Conservation (phyloP, 2,797 vertebrate species). For the Furcifer pardalis region DNA sequence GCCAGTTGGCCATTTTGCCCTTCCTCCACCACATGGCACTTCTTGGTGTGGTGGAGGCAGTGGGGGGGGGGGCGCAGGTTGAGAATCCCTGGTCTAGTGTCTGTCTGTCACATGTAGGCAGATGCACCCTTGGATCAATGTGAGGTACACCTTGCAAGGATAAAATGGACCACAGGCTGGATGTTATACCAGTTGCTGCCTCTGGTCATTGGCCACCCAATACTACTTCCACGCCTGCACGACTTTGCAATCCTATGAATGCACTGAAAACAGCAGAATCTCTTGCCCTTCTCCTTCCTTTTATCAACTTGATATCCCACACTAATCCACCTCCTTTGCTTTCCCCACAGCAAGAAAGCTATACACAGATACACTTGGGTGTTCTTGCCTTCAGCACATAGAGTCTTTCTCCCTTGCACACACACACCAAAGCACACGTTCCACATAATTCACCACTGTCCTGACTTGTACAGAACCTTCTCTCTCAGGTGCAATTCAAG, state of each 20-base stretch:
- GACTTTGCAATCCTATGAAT: not conserved
- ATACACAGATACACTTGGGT: not conserved
- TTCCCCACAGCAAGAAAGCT: not conserved
- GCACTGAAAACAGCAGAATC: not conserved
- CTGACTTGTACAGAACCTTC: not conserved
- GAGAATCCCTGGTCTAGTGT: no score
- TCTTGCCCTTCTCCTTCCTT: not conserved
- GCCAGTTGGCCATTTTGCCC: no score
- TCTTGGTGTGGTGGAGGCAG: no score
- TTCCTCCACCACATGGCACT: no score
- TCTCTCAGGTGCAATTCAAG: no score
- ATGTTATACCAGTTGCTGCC: not conserved
- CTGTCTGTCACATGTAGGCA: not conserved
- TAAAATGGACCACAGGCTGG: not conserved
- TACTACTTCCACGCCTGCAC: not conserved
- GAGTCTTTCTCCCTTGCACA: no score
- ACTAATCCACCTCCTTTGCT: not conserved
- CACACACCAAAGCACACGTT: not conserved
- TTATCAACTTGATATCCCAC: no score
- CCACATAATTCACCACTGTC: not conserved
- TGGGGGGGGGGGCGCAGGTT: no score
- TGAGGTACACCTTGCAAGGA: not conserved
- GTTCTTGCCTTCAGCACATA: not conserved
- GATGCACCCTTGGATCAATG: not conserved
- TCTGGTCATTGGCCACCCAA: not conserved